Evolutionary conservation across 2,113 vertebrate genomes (phyloP), one percentile per base, ranked within the genome.

Genomic region (Beaufortia kweichowensis): DNA sequence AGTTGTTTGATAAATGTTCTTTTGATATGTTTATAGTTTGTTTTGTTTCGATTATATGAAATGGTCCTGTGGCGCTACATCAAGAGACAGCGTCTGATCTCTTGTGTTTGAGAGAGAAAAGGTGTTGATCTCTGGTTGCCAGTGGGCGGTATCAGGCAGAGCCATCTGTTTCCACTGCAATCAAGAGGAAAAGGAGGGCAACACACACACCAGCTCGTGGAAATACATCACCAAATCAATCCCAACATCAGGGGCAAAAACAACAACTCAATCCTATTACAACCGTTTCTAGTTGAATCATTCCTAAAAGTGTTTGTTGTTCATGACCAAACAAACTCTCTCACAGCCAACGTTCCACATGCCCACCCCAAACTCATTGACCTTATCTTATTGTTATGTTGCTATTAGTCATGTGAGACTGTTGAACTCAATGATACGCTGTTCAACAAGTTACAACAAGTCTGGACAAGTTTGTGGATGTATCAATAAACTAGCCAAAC

Each of bases 161-260:
- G 35, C 53, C 53, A 72, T 72, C 69, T 72, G 69, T 72, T 72
- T 59, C 69, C 55, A 72, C 69, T 72, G 69, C 69, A 57, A 59
- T 43, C 53, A 7, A 59, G 15, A 72, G 69, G 69, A 59, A 69
- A 92, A 29, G 93, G 92, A 0, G 92, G 90, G 53, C 15, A 24
- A 23, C 53, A n/a, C 21, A 57, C 33, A 72, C n/a, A 1, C 35
- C 35, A 39, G 35, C 39, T 41, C 50, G 39, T 10, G 2, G 31
- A 41, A 31, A 35, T 56, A 7, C 41, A 33, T 41, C 53, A 41
- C 46, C 14, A 33, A 55, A 69, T n/a, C 29, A 23, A 14, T 14
- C n/a, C 1, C 14, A 35, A 14, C 21, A 14, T 76, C n/a, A 48
- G 15, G 15, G 17, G 28, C 24, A 17, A 17, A 68, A 60, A 39